Conservation (phyloP, 2,113 vertebrate species). For the Ciconia boyciana region DNA sequence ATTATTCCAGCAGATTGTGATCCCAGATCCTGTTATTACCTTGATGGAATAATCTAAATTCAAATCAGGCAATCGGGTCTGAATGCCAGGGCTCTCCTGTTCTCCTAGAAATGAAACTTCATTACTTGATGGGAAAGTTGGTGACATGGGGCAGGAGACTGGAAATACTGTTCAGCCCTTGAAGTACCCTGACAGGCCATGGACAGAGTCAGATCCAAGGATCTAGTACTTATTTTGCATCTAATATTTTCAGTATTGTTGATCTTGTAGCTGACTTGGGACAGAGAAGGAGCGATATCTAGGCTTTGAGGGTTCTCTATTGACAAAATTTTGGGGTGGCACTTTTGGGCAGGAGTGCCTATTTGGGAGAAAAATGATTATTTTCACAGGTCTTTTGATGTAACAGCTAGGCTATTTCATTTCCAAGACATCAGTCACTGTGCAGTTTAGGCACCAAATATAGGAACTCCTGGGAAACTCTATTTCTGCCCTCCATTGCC, state of each 20-base stretch:
- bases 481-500: neutral
- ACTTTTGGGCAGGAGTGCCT: neutral
- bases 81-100: neutral
- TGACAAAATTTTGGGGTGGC: neutral
- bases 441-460: neutral
- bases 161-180: neutral
- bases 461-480: neutral
- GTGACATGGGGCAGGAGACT: neutral
- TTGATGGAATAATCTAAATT: constrained; percentile 41
- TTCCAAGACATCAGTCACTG: neutral
- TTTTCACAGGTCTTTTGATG: neutral
- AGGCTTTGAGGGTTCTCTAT: neutral
- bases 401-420: neutral
- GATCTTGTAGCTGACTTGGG: neutral
- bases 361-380: neutral
- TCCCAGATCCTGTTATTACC: constrained; percentile 20
- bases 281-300: neutral
- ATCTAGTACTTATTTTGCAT: neutral
- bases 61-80: neutral
- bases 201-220: neutral
- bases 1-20: constrained; percentile 45
- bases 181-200: neutral
- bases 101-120: neutral
- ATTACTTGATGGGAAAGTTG: neutral
- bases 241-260: neutral